Evolutionary conservation across 2,797 vertebrate species (phyloP).

Genomic region (Limnodromus scolopaceus): DNA sequence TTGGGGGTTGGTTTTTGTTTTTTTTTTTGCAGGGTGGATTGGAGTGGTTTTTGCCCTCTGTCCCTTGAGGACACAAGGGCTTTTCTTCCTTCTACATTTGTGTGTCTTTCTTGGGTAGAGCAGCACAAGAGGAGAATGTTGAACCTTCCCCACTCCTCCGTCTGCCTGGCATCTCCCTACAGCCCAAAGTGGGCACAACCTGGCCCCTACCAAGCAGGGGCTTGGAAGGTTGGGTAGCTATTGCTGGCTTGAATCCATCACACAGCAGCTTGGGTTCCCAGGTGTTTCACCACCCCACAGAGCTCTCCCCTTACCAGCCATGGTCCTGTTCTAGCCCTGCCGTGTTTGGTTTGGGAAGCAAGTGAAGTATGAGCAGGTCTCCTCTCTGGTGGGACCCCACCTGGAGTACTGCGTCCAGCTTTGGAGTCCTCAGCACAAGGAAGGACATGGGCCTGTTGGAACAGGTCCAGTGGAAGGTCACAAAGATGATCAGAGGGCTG

Average conservation of each 20-base stretch:
- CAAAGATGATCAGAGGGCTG: too few species aligned
- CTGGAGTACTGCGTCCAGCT: too few species aligned
- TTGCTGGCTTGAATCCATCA: background rate
- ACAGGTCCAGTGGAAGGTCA: too few species aligned
- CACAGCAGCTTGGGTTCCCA: background rate
- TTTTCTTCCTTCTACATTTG: background rate
- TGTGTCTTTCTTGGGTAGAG: background rate
- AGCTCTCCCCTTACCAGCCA: background rate
- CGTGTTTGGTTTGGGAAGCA: background rate
- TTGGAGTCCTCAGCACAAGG: too few species aligned
- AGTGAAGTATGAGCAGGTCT: background rate
- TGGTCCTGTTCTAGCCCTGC: background rate
- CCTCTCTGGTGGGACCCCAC: too few species aligned
- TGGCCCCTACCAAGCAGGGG: background rate
- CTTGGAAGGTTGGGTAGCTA: background rate
- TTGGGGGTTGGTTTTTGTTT: background rate
- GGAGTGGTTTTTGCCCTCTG: background rate
- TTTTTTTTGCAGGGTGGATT: background rate
- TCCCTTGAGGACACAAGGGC: background rate
- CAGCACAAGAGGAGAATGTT: background rate
- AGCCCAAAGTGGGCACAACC: background rate
- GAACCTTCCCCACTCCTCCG: background rate
- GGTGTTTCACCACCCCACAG: background rate
- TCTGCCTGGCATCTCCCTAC: background rate
- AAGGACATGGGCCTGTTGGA: too few species aligned